A percentile compares a stretch with the other conserved stretches of the same genome.
phyloP scores from a whole-genome alignment of 1,140 invertebrate species.

The Macrobrachium rosenbergii region DNA sequence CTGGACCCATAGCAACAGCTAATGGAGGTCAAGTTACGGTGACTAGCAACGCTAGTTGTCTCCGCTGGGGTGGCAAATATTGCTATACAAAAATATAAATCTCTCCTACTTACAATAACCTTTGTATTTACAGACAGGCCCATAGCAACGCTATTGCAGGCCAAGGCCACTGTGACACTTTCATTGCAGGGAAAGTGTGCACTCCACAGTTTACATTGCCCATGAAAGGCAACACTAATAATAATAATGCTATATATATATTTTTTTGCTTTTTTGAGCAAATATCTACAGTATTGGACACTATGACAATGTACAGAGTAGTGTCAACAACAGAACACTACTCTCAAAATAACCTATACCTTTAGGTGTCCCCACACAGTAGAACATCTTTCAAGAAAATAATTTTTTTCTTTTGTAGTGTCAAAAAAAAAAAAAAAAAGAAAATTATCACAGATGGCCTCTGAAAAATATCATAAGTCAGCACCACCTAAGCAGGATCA shows the following conservation, averaged over 20 bases:
- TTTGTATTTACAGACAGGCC: slow-evolving; percentile 58
- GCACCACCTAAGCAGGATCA: slow-evolving; percentile 20
- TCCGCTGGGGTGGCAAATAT: slow-evolving; percentile 49
- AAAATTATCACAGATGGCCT: slow-evolving; percentile 55
- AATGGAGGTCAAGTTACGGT: slow-evolving; percentile 43
- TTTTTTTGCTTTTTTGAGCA: background rate
- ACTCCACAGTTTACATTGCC: slow-evolving; percentile 23
- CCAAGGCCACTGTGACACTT: slow-evolving; percentile 60
- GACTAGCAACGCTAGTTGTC: slow-evolving; percentile 61
- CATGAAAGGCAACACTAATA: slow-evolving; percentile 20
- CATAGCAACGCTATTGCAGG: slow-evolving; percentile 59
- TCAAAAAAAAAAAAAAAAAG: slow-evolving; percentile 11
- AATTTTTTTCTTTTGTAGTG: slow-evolving; percentile 4
- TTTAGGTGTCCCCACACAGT: background rate
- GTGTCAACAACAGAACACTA: background rate
- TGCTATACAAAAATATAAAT: slow-evolving; percentile 54
- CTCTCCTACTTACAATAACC: slow-evolving; percentile 55
- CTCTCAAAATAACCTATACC: background rate
- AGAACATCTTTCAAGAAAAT: background rate
- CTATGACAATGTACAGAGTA: slow-evolving; percentile 3
- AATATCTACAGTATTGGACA: background rate
- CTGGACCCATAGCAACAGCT: slow-evolving; percentile 47
- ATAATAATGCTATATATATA: background rate
- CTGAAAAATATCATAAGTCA: slow-evolving; percentile 25
- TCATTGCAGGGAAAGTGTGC: slow-evolving; percentile 42